Evolutionary conservation across 1,140 invertebrate genomes (phyloP), one percentile per base, ranked within the genome.

Genomic region (Sycophila sp.): DNA sequence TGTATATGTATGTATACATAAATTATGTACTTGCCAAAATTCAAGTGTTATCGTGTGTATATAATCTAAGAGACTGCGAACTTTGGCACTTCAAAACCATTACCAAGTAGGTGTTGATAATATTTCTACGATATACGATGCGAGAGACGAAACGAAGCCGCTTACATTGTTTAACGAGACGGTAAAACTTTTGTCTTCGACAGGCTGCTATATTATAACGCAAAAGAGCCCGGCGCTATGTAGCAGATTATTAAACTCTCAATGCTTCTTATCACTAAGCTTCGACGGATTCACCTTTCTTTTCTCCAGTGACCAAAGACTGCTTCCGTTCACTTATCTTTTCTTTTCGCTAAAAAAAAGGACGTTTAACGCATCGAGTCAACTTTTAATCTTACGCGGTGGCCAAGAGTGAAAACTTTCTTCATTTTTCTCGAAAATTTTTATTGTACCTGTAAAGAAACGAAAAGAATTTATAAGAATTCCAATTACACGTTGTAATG

Each of bases 21-120:
- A 45, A 66, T 62, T 42, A 72, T 72, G 58, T 67, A 67, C 47
- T 66, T 67, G 64, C 58, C 58, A 60, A 71, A 71, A 66, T 62
- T 53, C 34, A 72, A 47, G 49, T 42, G 26, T 42, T 67, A 59
- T 55, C 51, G 17, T 64, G 34, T 71, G 70, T 67, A 72, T 38
- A 72, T 67, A 72, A 62, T 72, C 36, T 62, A 67, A 72, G 58
- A 72, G 56, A 67, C 70, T 72, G 58, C n/a, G 38, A 67, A 53
- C 64, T 72, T 71, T 71, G 69, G 69, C 69, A 71, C 69, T 71
- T 65, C 4, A 65, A 64, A 63, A 66, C n/a, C 32, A 49, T 51
- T 51, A 59, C 22, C 10, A 56, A 51, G 32, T 71, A 71, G 47
- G 58, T 56, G 59, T 64, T 63, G 34, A 64, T 71, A 65, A 65